phyloP scores from a whole-genome alignment of 2,888 invertebrate species.

The Lasioglossum zephyrum region DNA sequence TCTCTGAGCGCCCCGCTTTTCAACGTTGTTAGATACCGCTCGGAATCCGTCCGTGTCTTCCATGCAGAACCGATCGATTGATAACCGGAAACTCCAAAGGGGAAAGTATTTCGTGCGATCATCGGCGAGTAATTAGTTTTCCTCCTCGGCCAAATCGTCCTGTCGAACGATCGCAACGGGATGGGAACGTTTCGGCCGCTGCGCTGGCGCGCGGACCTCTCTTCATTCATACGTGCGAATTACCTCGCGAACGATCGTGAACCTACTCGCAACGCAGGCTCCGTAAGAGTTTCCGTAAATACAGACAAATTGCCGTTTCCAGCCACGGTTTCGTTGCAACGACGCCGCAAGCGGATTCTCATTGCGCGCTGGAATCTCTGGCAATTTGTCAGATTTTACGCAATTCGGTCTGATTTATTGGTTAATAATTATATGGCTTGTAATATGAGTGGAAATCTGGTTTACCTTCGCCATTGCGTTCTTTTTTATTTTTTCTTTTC shows the following conservation, averaged over 20 bases:
- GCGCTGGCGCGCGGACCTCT: not conserved
- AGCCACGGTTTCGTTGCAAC: constrained; percentile 2
- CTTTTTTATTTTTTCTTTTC: no score
- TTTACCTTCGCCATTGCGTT: not conserved
- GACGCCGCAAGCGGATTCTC: not conserved
- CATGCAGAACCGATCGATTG: constrained; percentile 21
- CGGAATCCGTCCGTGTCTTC: constrained; percentile 4
- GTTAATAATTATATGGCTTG: not conserved
- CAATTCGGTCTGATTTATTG: not conserved
- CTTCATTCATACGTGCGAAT: constrained; percentile 6
- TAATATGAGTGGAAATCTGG: not conserved
- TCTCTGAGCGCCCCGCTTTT: constrained; percentile 32
- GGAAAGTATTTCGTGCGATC: constrained; percentile 33
- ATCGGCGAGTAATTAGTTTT: constrained; percentile 13
- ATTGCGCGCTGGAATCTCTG: not conserved
- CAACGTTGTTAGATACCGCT: constrained; percentile 26
- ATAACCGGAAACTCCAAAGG: constrained; percentile 24
- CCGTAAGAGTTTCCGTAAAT: constrained; percentile 7
- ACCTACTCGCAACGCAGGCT: not conserved
- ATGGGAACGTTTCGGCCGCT: not conserved
- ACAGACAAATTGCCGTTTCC: not conserved
- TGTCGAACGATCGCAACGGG: not conserved
- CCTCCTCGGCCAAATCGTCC: no score
- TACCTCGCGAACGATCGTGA: not conserved
- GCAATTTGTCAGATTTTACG: not conserved